A percentile compares a stretch with the other conserved stretches of the same genome.
These are phyloP conservation scores for Tiliacea aurago DNA, from an alignment of 2,888 invertebrate species.

Conservation along the genomic window DNA sequence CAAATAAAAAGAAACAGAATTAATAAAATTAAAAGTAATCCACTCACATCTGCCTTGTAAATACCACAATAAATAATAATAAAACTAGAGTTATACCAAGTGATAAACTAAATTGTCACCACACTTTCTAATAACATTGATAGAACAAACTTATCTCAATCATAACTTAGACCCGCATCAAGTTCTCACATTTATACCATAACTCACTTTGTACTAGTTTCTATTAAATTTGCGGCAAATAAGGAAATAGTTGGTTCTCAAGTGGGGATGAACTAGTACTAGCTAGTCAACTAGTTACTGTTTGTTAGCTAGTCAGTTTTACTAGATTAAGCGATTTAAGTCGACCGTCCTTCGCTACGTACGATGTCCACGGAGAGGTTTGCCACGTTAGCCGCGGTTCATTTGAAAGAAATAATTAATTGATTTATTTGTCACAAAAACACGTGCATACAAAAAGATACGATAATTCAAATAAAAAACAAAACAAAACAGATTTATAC, in stretches of 20 bases:
- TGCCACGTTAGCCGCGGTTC: neutral
- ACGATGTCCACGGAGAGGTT: neutral
- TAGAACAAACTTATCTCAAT: constrained; percentile 31
- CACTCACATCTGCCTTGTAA: no score
- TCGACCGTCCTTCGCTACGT: neutral
- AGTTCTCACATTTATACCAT: constrained; percentile 27
- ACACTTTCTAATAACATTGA: constrained; percentile 17
- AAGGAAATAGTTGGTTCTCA: constrained; percentile 38
- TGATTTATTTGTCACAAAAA: no score
- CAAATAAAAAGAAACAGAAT: no score
- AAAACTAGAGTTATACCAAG: neutral
- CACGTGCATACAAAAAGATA: no score
- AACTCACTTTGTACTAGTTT: constrained; percentile 34
- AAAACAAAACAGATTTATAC: no score
- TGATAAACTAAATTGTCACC: neutral
- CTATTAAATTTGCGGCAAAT: constrained; percentile 46
- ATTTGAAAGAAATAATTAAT: no score
- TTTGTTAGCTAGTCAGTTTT: constrained; percentile 17
- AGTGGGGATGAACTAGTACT: constrained; percentile 14
- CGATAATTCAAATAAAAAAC: no score
- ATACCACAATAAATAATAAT: no score
- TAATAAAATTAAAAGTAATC: no score
- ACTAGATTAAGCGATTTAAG: neutral
- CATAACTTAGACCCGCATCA: constrained; percentile 23
- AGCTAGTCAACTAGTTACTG: constrained; percentile 1